These are phyloP conservation scores for Hypocryptadius cinnamomeus DNA, from an alignment of 2,113 vertebrate species.

Conservation along the genomic window DNA sequence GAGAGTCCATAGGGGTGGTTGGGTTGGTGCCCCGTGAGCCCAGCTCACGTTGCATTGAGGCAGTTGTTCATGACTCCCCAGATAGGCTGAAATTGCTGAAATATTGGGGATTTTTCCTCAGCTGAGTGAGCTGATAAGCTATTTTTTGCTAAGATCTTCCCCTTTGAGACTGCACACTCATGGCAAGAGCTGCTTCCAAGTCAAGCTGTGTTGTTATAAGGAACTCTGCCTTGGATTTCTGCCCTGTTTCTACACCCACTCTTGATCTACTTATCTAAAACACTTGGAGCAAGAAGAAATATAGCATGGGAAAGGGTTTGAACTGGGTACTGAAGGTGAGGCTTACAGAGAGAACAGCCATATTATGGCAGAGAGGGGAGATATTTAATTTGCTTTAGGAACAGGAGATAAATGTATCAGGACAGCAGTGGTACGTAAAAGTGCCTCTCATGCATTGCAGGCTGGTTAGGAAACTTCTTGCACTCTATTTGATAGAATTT, in stretches of 20 bases:
- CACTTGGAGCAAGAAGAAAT: not conserved
- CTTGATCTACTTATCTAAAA: constrained; percentile 36
- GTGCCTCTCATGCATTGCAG: not conserved
- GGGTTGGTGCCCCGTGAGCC: not conserved
- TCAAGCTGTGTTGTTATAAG: not conserved
- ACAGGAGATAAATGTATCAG: not conserved
- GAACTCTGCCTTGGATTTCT: constrained; percentile 39
- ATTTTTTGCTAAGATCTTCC: constrained; percentile 2
- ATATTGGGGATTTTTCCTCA: not conserved
- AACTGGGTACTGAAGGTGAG: not conserved
- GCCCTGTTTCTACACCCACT: constrained; percentile 47
- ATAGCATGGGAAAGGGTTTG: not conserved
- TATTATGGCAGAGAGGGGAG: not conserved
- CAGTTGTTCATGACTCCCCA: not conserved
- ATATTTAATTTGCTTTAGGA: not conserved
- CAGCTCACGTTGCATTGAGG: not conserved
- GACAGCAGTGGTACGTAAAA: not conserved
- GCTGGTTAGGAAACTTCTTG: not conserved
- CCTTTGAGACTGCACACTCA: constrained; percentile 38
- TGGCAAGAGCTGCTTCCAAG: constrained; percentile 38
- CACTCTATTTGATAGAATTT: not conserved
- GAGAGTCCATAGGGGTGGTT: not conserved
- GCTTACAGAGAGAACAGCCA: not conserved
- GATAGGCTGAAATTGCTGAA: not conserved
- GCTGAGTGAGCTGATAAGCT: constrained; percentile 25